Evolutionary conservation across 2,113 vertebrate species (phyloP), one percentile per base, ranked within the genome.

Genomic region (Paralichthys olivaceus): DNA sequence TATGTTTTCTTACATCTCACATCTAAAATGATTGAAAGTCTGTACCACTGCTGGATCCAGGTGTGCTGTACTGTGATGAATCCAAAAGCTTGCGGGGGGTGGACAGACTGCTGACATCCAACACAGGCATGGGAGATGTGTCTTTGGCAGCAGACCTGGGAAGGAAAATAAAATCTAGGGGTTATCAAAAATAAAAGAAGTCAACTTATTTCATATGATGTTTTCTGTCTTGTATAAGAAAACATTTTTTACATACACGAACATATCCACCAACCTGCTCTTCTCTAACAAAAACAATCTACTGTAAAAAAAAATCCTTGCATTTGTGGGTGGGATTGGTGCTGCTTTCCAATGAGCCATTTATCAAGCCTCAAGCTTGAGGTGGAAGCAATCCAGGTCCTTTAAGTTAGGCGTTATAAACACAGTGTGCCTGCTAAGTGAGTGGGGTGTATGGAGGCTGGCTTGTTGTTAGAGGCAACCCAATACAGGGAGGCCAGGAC

Each of bases 11-110:
- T 75, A 12, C 28, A 34, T 4, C 15, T 20, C 19, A 49, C 45
- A 20, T 53, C 20, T 53, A 53, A n/a, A 17, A n/a, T 22, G 20
- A 53, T 47, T 4, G 20, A 19, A 49, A 32, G 19, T 61, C 87
- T 94, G 89, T 94, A 99, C 98, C 91, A 84, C 90, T 94, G 81
- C 91, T 71, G 40, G 90, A 87, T 74, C 95, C 95, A 13, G 96
- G 94, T 79, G 95, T 94, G 59, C 93, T 88, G 85, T 95, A 99
- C 82, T 98, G 97, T 34, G 96, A 94, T 0, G 94, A 83, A 66
- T 99, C 97, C 0, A 97, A 87, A 79, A 97, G 96, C 82, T 97
- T 99, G 26, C 97, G 94, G 65, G 97, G 96, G 1, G 97, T 97
- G 17, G 97, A 96, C 78, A 99, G 87, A 75, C 94, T 95, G 55